Conservation (phyloP, 2,888 invertebrate genomes). For the Thyatira batis region DNA sequence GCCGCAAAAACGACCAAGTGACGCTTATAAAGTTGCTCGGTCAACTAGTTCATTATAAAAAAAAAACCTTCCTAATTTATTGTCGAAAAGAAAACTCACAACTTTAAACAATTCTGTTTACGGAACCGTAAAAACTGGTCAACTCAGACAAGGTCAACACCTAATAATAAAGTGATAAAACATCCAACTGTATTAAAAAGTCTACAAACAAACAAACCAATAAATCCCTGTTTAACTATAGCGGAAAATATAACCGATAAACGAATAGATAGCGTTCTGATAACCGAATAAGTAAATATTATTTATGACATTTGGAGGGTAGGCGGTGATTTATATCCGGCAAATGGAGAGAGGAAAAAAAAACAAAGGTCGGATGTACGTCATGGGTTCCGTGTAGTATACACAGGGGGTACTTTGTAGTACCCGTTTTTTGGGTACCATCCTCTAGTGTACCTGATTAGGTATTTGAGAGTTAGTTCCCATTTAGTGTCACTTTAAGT, state of each 20-base stretch:
- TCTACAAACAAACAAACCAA: background rate
- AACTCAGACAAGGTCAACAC: background rate
- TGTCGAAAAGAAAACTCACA: too few species aligned
- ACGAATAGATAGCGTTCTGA: constrained; percentile 9
- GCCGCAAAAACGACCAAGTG: too few species aligned
- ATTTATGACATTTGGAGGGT: constrained; percentile 24
- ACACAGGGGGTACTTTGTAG: constrained; percentile 6
- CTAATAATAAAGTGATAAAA: background rate
- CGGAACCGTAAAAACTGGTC: too few species aligned
- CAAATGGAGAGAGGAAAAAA: constrained; percentile 6
- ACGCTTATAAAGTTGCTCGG: too few species aligned
- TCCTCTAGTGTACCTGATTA: too few species aligned
- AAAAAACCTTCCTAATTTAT: too few species aligned
- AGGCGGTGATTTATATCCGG: constrained; percentile 18
- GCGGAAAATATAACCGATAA: constrained; percentile 5
- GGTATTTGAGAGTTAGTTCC: too few species aligned
- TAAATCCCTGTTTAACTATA: background rate
- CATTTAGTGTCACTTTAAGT: too few species aligned
- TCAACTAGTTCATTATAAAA: too few species aligned
- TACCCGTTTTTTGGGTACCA: too few species aligned
- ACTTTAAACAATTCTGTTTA: too few species aligned
- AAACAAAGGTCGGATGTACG: constrained; percentile 9
- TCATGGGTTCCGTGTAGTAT: too few species aligned
- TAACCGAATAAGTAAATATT: constrained; percentile 26
- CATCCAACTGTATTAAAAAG: background rate